Evolutionary conservation across 2,113 vertebrate genomes (phyloP).

Genomic region (Tachysurus fulvidraco): DNA sequence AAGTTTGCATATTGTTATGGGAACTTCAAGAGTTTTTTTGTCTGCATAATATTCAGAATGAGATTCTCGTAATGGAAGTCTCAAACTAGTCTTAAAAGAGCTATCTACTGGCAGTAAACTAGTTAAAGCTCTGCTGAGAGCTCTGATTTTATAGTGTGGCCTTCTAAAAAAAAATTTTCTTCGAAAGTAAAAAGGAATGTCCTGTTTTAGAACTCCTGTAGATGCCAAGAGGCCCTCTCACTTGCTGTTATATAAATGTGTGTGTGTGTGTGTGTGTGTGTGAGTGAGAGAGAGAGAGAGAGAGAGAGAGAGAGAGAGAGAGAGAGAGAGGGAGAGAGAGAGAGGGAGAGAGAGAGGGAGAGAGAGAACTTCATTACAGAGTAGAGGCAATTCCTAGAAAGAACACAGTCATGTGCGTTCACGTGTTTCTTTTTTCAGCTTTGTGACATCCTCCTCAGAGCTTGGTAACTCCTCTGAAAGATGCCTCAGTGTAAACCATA

Average conservation of each 20-base stretch:
- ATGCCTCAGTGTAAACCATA: slow-evolving; percentile 5
- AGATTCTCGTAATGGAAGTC: neutral
- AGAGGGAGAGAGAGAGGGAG: neutral
- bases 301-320: neutral
- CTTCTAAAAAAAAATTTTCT: slow-evolving; percentile 36
- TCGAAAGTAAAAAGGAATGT: slow-evolving; percentile 40
- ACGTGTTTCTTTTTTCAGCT: slow-evolving; percentile 11
- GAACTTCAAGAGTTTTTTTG: neutral
- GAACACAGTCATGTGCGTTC: slow-evolving; percentile 23
- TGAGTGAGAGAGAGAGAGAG: neutral
- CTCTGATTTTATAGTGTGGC: slow-evolving; percentile 28
- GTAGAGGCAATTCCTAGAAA: slow-evolving; percentile 20
- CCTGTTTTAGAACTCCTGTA: slow-evolving; percentile 21
- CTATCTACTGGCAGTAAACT: slow-evolving; percentile 13
- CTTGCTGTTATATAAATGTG: slow-evolving; percentile 16
- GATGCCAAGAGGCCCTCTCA: slow-evolving; percentile 32
- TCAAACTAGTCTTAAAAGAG: neutral
- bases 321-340: neutral
- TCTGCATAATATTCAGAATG: neutral
- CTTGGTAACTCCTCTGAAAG: neutral
- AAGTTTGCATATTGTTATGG: neutral
- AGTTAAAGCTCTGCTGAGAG: neutral
- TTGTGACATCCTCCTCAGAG: slow-evolving; percentile 13
- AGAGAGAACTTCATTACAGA: neutral
- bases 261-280: slow-evolving; percentile 30